A percentile compares a stretch with the other conserved stretches of the same genome.
These are phyloP conservation scores for Diplolepis rosae DNA, from an alignment of 2,888 invertebrate genomes.

Conservation along the genomic window DNA sequence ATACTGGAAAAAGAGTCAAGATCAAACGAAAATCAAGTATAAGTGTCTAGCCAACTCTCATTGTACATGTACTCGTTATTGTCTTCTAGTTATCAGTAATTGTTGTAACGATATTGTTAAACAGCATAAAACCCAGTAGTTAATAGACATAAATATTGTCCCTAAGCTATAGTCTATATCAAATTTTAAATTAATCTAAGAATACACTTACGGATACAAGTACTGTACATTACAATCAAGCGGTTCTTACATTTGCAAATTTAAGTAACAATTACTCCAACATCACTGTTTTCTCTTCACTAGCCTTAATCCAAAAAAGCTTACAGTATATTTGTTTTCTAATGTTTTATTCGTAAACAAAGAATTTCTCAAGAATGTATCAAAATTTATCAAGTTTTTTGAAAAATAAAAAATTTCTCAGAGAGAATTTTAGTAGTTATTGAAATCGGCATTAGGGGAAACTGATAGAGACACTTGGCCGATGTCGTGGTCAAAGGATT, in stretches of 20 bases:
- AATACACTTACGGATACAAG: constrained; percentile 15
- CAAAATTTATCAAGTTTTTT: neutral
- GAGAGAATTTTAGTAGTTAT: neutral
- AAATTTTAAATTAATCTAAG: neutral
- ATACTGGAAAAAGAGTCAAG: constrained; percentile 1
- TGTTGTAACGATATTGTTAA: constrained; percentile 15
- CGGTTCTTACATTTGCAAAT: constrained; percentile 6
- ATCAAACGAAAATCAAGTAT: constrained; percentile 1
- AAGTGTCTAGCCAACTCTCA: constrained; percentile 29
- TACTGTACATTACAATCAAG: constrained; percentile 2
- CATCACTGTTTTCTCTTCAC: too few relatives aligned
- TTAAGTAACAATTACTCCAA: neutral
- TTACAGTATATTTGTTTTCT: too few relatives aligned
- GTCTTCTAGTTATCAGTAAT: constrained; percentile 26
- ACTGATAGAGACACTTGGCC: neutral
- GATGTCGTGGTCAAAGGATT: constrained; percentile 9
- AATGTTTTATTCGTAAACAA: too few relatives aligned
- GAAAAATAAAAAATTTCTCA: neutral
- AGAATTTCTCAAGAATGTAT: neutral
- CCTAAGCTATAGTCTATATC: constrained; percentile 14
- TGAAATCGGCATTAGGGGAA: neutral
- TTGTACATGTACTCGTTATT: constrained; percentile 29
- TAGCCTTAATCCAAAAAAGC: too few relatives aligned
- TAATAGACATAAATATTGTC: neutral
- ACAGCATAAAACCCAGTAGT: neutral